Evolutionary conservation across 2,797 vertebrate genomes (phyloP).

Genomic region (Poeciliopsis turneri): DNA sequence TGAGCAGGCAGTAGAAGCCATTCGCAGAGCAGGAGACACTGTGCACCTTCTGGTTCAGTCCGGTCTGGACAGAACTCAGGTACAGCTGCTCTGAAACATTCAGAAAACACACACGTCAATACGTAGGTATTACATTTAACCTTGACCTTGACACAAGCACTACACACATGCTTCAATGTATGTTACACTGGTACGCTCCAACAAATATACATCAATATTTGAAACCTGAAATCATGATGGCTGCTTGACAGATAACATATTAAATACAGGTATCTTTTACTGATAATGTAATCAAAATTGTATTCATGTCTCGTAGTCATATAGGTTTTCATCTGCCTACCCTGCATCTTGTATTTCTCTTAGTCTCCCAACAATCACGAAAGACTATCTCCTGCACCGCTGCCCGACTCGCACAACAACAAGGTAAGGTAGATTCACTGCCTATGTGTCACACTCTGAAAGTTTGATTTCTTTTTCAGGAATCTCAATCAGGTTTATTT

Average conservation of each 20-base stretch:
- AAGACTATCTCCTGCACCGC: conserved; percentile 43
- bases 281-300: conserved; percentile 20
- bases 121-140: conserved; percentile 4
- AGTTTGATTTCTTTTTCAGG: background rate
- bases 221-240: conserved; percentile 22
- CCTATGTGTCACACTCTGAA: background rate
- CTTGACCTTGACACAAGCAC: conserved; percentile 19
- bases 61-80: conserved; percentile 79
- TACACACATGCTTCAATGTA: conserved; percentile 17
- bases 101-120: background rate
- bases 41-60: conserved; percentile 92
- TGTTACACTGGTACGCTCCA: background rate
- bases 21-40: conserved; percentile 91
- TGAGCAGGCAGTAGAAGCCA: conserved; percentile 95
- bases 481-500: too few species aligned
- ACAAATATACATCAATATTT: conserved; percentile 22
- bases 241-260: conserved; percentile 23
- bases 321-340: conserved; percentile 31
- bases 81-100: conserved; percentile 53
- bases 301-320: conserved; percentile 8
- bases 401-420: conserved; percentile 56
- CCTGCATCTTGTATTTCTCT: conserved; percentile 44
- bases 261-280: conserved; percentile 15
- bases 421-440: conserved; percentile 57
- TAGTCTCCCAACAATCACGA: conserved; percentile 65